Percentiles rank a stretch among this genome's conserved stretches.
Evolutionary conservation across 2,113 vertebrate species (phyloP).

Genomic region (Gallinago undulata): DNA sequence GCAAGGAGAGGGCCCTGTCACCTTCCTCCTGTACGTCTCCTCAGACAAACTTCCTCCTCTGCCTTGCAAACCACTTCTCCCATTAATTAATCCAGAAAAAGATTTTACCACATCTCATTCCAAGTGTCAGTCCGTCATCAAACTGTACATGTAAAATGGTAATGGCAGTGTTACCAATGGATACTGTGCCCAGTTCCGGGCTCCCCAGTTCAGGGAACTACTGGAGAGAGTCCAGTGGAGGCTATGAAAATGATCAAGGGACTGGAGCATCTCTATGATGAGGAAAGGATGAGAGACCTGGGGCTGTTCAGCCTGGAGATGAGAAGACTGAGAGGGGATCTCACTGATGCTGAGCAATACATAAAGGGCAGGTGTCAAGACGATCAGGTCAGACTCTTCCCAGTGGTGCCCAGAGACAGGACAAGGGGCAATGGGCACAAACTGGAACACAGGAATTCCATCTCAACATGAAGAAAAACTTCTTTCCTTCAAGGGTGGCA

Average conservation of each 20-base stretch:
- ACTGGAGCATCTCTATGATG: background rate
- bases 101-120: background rate
- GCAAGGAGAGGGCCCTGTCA: background rate
- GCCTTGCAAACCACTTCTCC: background rate
- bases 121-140: fast-evolving
- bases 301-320: background rate
- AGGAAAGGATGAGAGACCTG: background rate
- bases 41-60: background rate
- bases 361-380: background rate
- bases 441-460: background rate
- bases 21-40: background rate
- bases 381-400: background rate
- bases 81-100: background rate
- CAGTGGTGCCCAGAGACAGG: background rate
- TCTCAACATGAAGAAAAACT: background rate
- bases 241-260: background rate
- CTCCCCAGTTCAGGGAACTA: background rate
- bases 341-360: background rate
- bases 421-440: background rate
- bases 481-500: background rate
- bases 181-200: no score
- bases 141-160: background rate
- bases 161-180: fast-evolving
- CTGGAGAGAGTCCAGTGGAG: background rate
- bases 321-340: background rate